A percentile compares a stretch with the other conserved stretches of the same genome.
phyloP scores from a whole-genome alignment of 2,888 invertebrate genomes.

The Synanthedon myopaeformis region DNA sequence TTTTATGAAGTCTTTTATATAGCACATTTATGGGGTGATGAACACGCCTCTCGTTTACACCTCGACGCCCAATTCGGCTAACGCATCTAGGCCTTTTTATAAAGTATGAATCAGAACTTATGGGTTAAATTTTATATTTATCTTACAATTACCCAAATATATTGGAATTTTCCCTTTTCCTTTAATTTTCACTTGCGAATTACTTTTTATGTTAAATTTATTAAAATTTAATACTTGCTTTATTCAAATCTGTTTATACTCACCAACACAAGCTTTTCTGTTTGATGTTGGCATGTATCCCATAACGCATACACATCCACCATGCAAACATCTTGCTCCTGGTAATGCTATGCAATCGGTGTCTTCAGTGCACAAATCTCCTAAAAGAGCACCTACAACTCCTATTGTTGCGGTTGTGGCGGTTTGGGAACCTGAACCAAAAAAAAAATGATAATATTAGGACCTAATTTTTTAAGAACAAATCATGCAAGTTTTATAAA shows the following conservation, averaged over 20 bases:
- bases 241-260: constrained; percentile 12
- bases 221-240: too few relatives aligned
- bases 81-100: neutral
- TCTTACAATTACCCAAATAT: neutral
- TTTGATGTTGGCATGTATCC: constrained; percentile 60
- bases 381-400: constrained; percentile 74
- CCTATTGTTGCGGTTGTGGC: constrained; percentile 64
- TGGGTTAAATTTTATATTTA: neutral
- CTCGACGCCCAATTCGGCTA: neutral
- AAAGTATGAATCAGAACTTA: neutral
- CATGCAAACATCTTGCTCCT: constrained; percentile 79
- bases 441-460: neutral
- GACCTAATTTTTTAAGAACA: neutral
- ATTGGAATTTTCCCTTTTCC: too few relatives aligned
- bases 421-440: constrained; percentile 32
- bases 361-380: constrained; percentile 79
- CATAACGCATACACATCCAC: constrained; percentile 80
- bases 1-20: neutral
- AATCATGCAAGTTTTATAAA: too few relatives aligned
- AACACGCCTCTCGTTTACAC: neutral
- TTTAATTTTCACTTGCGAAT: too few relatives aligned
- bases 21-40: neutral
- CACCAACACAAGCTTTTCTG: constrained; percentile 59
- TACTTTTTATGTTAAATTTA: too few relatives aligned
- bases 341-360: constrained; percentile 71